Evolutionary conservation across 1,140 invertebrate genomes (phyloP), one percentile per base, ranked within the genome.

Genomic region (Papilio polytes): DNA sequence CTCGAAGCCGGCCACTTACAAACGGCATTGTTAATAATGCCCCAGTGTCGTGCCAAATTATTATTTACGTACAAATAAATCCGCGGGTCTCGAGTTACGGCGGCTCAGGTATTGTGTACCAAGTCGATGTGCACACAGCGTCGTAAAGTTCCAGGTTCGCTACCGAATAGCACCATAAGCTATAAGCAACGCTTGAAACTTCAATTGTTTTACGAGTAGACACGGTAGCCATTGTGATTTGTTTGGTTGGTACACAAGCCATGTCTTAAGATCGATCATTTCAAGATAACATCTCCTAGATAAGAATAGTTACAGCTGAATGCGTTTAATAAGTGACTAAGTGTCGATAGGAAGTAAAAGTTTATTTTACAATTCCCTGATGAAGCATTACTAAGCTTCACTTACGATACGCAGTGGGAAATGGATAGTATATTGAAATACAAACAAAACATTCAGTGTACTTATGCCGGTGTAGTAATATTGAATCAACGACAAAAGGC

Each of bases 391-490:
- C 53, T 56, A 13, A 53, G 15, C 18, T 0, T 18, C 51, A 53
- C 18, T 53, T n/a, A n/a, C 51, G 51, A n/a, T 53, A 53, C n/a
- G 6, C 4, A 18, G 51, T 53, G 13, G 51, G 51, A 53, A n/a
- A 53, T 53, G 15, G 18, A 48, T 51, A 51, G 1, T 13, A 13
- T 86, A 86, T 90, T 87, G 85, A 88, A 89, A 87, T 87, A 26
- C 26, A 26, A 26, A 18, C 18, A 56, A 56, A 51, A 56, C 20
- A 56, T 4, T 26, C 12, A 12, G 3, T 63, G 20, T 63, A 63
- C 12, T 63, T 13, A 22, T 26, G 26, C 8, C 3, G 59, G 22
- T 70, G 1, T 70, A 15, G 18, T 6, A n/a, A 56, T n/a, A 20
- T 31, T 18, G 31, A 70, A 70, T 15, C 13, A 12, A 26, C 10